These are phyloP conservation scores for Meganola albula DNA, from an alignment of 2,888 invertebrate species.

Conservation along the genomic window DNA sequence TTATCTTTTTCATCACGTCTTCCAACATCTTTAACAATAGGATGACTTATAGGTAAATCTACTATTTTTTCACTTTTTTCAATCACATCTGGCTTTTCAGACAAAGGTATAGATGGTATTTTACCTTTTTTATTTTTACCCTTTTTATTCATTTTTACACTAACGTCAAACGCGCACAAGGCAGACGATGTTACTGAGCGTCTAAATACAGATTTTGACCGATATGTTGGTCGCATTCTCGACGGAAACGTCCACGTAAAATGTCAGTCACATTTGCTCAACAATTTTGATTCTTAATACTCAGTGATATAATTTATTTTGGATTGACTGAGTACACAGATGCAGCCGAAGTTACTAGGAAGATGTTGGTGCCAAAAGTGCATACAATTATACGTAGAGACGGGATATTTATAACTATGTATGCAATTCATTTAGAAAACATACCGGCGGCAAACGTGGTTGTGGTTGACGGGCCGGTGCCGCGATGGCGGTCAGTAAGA, in stretches of 20 bases:
- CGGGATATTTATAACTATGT: slow-evolving; percentile 10
- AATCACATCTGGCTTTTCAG: slow-evolving; percentile 16
- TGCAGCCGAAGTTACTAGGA: slow-evolving; percentile 32
- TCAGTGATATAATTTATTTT: slow-evolving; percentile 11
- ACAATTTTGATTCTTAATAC: slow-evolving; percentile 16
- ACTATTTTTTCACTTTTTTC: not conserved
- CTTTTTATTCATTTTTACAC: slow-evolving; percentile 58
- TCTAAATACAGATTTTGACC: slow-evolving; percentile 62
- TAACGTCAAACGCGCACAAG: slow-evolving; percentile 26
- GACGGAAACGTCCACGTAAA: slow-evolving; percentile 55
- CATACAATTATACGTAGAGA: slow-evolving; percentile 30
- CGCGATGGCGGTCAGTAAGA: too few relatives aligned
- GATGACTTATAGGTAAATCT: too few relatives aligned
- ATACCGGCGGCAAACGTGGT: too few relatives aligned
- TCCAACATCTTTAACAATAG: too few relatives aligned
- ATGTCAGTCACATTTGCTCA: slow-evolving; percentile 44
- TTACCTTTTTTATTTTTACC: slow-evolving; percentile 56
- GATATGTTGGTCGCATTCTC: slow-evolving; percentile 55
- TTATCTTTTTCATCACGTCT: slow-evolving; percentile 11
- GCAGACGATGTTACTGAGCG: slow-evolving; percentile 42
- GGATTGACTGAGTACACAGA: slow-evolving; percentile 10
- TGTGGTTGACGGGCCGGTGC: too few relatives aligned
- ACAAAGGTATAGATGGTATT: slow-evolving; percentile 37
- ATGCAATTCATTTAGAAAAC: too few relatives aligned
- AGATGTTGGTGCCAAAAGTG: slow-evolving; percentile 40